Evolutionary conservation across 2,113 vertebrate genomes (phyloP).

Genomic region (Phoenicopterus ruber): DNA sequence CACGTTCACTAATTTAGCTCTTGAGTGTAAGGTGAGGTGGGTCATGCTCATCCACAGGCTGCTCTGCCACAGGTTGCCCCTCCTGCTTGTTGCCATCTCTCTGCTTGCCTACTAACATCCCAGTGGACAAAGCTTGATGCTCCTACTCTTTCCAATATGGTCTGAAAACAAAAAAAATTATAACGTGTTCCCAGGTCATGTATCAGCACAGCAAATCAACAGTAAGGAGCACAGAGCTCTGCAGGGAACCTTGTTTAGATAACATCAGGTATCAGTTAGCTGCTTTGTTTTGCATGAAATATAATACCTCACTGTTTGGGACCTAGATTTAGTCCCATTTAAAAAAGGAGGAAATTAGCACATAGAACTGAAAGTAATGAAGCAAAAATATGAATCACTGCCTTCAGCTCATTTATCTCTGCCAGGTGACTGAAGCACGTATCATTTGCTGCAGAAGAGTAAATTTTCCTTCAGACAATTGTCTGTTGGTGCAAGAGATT

Average conservation of each 20-base stretch:
- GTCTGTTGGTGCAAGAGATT: neutral
- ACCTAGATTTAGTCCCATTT: neutral
- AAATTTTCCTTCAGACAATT: neutral
- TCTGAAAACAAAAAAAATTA: neutral
- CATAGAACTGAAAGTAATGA: neutral
- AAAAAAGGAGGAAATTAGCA: neutral
- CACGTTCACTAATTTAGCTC: neutral
- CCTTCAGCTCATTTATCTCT: neutral
- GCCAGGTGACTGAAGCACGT: neutral
- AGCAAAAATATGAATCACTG: neutral
- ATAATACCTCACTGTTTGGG: neutral
- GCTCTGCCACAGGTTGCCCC: neutral
- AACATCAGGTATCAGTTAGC: neutral
- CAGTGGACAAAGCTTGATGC: neutral
- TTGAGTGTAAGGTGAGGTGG: neutral
- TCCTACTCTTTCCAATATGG: neutral
- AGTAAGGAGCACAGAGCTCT: neutral
- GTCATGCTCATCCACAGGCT: neutral
- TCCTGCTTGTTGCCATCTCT: neutral
- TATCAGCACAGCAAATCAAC: neutral
- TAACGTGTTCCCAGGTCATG: neutral
- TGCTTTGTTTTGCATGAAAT: neutral
- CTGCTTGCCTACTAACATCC: neutral
- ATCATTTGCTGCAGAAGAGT: neutral
- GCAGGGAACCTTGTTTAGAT: neutral